Base-by-base conservation (phyloP, 2,113 vertebrate species). In the Raphicerus campestris region DNA sequence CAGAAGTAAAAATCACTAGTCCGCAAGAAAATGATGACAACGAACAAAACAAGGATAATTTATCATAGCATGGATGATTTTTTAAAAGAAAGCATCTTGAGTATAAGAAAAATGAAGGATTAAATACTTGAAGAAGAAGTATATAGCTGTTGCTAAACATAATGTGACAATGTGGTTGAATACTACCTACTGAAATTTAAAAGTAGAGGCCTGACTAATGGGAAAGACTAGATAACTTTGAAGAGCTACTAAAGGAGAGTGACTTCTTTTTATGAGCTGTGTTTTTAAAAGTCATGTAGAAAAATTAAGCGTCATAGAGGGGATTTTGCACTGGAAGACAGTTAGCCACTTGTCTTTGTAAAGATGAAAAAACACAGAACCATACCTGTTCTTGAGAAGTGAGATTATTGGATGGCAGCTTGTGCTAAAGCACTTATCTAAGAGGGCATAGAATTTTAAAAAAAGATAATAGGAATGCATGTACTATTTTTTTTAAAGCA, bases 1-100 rank as follows among this genome's bases (percentile, higher is more conserved):
- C 99, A 95, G 98, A 98, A 97, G 98, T 99, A 75, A 99, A 98
- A 93, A 49, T 99, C 93, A 99, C 98, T 60, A 98, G 98, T 84
- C 98, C 99, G 10, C 98, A 99, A 80, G 99, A 98, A 89, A 98
- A 98, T 75, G 98, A 98, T 81, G 98, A 97, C 93, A 98, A 93
- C 0, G 97, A 99, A 86, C 98, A 98, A 94, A 97, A 73, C 96
- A 98, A 93, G 96, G 98, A 98, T 32, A 97, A 1, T 95, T 97
- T 6, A 98, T 96, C 10, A 97, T 99, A 97, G 98, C 98, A 10
- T 99, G 98, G 95, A 92, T 22, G 89, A 39, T 35, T 86, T 85
- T 89, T 73, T 84, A 91, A 56, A 80, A 70, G 45, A 61, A 28
- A 39, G 35, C 39, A 87, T 87, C 8, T 28, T 55, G 82, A 58